Percentiles rank a stretch among this genome's conserved stretches.
These are phyloP conservation scores for Rostratula benghalensis DNA, from an alignment of 2,113 vertebrate genomes.

Conservation along the genomic window DNA sequence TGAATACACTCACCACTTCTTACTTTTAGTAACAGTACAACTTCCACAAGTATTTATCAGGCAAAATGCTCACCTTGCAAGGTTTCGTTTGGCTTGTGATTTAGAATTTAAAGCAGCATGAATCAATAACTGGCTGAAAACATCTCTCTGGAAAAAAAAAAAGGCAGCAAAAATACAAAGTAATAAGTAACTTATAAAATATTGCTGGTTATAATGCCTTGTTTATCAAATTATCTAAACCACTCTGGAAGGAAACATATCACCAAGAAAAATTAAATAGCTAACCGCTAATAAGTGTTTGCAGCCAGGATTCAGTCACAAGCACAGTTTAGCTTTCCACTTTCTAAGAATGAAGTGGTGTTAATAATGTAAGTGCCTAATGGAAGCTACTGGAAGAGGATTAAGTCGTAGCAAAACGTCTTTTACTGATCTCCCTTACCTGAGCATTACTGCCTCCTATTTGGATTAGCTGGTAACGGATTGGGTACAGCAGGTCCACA, in stretches of 20 bases:
- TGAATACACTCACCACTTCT: neutral
- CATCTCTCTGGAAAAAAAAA: slow-evolving; percentile 84
- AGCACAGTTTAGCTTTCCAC: neutral
- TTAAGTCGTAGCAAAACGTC: neutral
- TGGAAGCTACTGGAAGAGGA: neutral
- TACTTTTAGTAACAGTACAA: neutral
- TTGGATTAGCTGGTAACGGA: slow-evolving; percentile 79
- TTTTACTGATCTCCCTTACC: slow-evolving; percentile 70
- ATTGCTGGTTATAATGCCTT: neutral
- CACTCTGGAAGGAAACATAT: neutral
- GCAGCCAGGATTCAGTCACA: neutral
- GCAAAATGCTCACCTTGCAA: slow-evolving; percentile 81
- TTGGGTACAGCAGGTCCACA: slow-evolving; percentile 85
- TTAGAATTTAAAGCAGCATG: slow-evolving; percentile 87
- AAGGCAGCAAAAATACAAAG: neutral
- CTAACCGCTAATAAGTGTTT: neutral
- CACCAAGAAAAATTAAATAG: neutral
- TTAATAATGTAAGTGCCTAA: neutral
- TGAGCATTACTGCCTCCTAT: slow-evolving; percentile 94
- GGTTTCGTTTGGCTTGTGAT: slow-evolving; percentile 76
- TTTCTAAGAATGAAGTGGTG: neutral
- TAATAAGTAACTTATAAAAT: neutral
- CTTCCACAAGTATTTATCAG: neutral
- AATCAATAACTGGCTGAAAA: slow-evolving; percentile 90
- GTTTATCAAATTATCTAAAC: neutral